These are phyloP conservation scores for Diorhabda carinulata DNA, from an alignment of 1,140 invertebrate species.

Conservation along the genomic window DNA sequence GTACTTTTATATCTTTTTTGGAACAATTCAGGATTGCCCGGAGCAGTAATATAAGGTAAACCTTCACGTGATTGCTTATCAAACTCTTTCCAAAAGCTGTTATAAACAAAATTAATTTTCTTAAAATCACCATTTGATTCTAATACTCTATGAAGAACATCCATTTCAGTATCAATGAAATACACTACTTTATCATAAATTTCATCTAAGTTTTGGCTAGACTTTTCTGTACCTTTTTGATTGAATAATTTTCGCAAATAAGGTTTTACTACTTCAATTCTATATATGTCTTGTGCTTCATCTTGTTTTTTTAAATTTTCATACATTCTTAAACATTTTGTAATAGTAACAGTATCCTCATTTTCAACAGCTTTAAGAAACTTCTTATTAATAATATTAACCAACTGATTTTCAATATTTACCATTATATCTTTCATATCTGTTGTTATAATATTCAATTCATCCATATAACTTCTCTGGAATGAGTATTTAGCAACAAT, in stretches of 20 bases:
- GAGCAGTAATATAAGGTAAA: slow-evolving; percentile 80
- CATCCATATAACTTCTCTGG: slow-evolving; percentile 65
- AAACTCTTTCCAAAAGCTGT: slow-evolving; percentile 86
- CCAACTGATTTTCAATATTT: slow-evolving; percentile 54
- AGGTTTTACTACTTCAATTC: slow-evolving; percentile 67
- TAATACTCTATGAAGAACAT: slow-evolving; percentile 58
- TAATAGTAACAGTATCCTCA: slow-evolving; percentile 54
- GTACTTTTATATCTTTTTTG: slow-evolving; percentile 79
- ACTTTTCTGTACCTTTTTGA: slow-evolving; percentile 61
- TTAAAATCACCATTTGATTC: slow-evolving; percentile 52
- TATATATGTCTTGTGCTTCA: slow-evolving; percentile 68
- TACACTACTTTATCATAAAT: slow-evolving; percentile 71
- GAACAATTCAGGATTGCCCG: slow-evolving; percentile 85
- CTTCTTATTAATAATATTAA: slow-evolving; percentile 57
- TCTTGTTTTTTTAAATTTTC: slow-evolving; percentile 62
- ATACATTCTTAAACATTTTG: slow-evolving; percentile 64
- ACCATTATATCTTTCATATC: slow-evolving; percentile 46
- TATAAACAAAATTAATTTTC: slow-evolving; percentile 82
- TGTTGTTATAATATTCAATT: slow-evolving; percentile 51
- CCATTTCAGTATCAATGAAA: slow-evolving; percentile 64
- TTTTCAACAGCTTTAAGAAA: slow-evolving; percentile 58
- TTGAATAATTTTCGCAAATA: slow-evolving; percentile 70
- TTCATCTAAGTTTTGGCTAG: slow-evolving; percentile 67
- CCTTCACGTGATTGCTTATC: slow-evolving; percentile 71
- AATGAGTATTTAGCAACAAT: slow-evolving; percentile 55